Conservation (phyloP, 2,888 invertebrate species). For the Stenotaenia linearis region DNA sequence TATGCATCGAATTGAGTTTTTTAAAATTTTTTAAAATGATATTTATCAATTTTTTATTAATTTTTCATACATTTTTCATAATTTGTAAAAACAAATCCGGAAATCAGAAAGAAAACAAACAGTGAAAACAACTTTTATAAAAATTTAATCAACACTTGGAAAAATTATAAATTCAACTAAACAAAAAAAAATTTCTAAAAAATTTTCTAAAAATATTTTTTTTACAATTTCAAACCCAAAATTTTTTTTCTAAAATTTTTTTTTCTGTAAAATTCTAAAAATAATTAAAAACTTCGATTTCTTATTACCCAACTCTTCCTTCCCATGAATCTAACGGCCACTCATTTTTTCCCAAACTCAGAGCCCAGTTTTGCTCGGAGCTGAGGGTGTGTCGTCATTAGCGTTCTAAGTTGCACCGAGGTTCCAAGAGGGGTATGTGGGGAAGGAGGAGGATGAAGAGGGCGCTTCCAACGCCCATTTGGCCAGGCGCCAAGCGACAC, state of each 20-base stretch:
- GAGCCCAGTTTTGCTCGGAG: neutral
- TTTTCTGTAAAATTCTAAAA: neutral
- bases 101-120: too few relatives aligned
- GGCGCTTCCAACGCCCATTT: constrained; percentile 9
- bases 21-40: too few relatives aligned
- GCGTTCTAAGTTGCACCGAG: neutral
- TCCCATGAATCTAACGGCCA: neutral
- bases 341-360: neutral
- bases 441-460: neutral
- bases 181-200: too few relatives aligned
- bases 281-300: neutral
- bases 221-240: neutral
- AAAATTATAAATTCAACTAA: too few relatives aligned
- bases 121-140: too few relatives aligned
- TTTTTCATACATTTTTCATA: too few relatives aligned
- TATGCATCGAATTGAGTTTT: too few relatives aligned
- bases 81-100: too few relatives aligned
- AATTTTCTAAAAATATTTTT: too few relatives aligned
- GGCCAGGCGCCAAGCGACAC: constrained; percentile 9
- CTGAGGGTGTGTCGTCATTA: constrained; percentile 5
- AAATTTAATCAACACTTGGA: too few relatives aligned
- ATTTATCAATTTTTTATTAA: too few relatives aligned
- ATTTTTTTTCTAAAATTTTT: too few relatives aligned
- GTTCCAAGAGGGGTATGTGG: neutral
- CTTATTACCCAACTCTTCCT: neutral